phyloP scores from a whole-genome alignment of 1,140 invertebrate species.

The Macrosteles quadrilineatus region DNA sequence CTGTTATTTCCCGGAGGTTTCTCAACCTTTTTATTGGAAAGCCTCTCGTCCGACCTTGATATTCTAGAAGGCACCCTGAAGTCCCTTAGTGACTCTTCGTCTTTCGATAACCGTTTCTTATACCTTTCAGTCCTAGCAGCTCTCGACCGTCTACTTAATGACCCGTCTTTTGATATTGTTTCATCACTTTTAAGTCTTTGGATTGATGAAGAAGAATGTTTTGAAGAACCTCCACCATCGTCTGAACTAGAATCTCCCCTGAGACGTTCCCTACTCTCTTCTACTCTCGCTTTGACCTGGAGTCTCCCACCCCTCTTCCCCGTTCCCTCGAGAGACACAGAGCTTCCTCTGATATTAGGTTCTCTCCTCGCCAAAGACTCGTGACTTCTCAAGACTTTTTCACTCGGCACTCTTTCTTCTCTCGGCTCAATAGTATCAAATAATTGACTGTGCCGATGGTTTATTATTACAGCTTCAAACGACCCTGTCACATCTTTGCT shows the following conservation, averaged over 20 bases:
- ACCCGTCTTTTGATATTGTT: slow-evolving; percentile 59
- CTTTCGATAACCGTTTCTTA: slow-evolving; percentile 69
- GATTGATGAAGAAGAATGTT: slow-evolving; percentile 45
- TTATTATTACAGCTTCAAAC: slow-evolving; percentile 33
- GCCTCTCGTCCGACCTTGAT: slow-evolving; percentile 27
- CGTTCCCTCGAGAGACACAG: slow-evolving; percentile 55
- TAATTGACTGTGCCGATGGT: slow-evolving; percentile 1
- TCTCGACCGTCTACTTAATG: slow-evolving; percentile 57
- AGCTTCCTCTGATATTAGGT: slow-evolving; percentile 47
- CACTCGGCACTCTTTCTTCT: slow-evolving; percentile 37
- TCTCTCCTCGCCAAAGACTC: slow-evolving; percentile 29
- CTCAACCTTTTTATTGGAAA: slow-evolving; percentile 8
- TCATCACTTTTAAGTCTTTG: slow-evolving; percentile 66
- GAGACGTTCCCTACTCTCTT: slow-evolving; percentile 62
- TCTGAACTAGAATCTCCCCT: slow-evolving; percentile 69
- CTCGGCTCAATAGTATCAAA: background rate
- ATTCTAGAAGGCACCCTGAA: slow-evolving; percentile 16
- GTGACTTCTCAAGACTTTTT: slow-evolving; percentile 39
- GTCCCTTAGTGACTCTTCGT: slow-evolving; percentile 54
- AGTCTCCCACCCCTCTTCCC: slow-evolving; percentile 53
- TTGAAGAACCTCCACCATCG: slow-evolving; percentile 58
- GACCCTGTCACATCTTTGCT: slow-evolving; percentile 42
- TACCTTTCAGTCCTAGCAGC: slow-evolving; percentile 76
- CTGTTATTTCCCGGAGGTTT: slow-evolving; percentile 30
- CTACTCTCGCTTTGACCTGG: slow-evolving; percentile 62